Percentiles rank a stretch among this genome's conserved stretches.
Evolutionary conservation across 2,888 invertebrate species (phyloP).

Genomic region (Macaria notata): DNA sequence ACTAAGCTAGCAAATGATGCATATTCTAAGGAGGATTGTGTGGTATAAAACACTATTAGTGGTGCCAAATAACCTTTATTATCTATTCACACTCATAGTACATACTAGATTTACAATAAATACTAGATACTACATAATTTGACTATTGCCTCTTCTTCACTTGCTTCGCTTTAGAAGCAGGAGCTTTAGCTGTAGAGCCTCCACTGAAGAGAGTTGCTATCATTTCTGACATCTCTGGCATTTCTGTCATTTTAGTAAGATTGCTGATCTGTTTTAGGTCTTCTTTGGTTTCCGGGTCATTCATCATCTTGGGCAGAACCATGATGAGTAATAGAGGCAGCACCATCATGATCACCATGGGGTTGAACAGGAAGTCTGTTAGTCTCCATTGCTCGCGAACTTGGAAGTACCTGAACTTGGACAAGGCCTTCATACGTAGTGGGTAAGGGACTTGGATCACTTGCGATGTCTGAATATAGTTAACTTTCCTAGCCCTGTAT

Average conservation of each 20-base stretch:
- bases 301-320: slow-evolving; percentile 97
- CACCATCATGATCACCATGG: slow-evolving; percentile 99
- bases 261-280: slow-evolving; percentile 95
- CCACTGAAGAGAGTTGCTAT: slow-evolving; percentile 93
- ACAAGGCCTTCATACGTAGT: slow-evolving; percentile 91
- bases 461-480: slow-evolving; percentile 95
- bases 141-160: slow-evolving; percentile 72
- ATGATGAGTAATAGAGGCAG: slow-evolving; percentile 94
- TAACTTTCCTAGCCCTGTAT: slow-evolving; percentile 96
- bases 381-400: slow-evolving; percentile 97
- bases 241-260: slow-evolving; percentile 90
- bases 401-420: slow-evolving; percentile 94
- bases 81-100: too few relatives aligned
- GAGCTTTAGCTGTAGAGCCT: slow-evolving; percentile 72
- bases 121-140: slow-evolving; percentile 20
- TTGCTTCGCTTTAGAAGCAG: slow-evolving; percentile 70
- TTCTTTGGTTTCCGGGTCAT: slow-evolving; percentile 98
- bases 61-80: too few relatives aligned
- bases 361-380: slow-evolving; percentile 97
- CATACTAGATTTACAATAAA: slow-evolving; percentile 38
- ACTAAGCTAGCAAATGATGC: too few relatives aligned
- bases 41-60: too few relatives aligned
- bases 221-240: slow-evolving; percentile 98
- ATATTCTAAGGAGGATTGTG: too few relatives aligned
- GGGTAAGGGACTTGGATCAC: slow-evolving; percentile 97